phyloP scores from a whole-genome alignment of 2,113 vertebrate genomes.

The Choloepus hoffmanni region DNA sequence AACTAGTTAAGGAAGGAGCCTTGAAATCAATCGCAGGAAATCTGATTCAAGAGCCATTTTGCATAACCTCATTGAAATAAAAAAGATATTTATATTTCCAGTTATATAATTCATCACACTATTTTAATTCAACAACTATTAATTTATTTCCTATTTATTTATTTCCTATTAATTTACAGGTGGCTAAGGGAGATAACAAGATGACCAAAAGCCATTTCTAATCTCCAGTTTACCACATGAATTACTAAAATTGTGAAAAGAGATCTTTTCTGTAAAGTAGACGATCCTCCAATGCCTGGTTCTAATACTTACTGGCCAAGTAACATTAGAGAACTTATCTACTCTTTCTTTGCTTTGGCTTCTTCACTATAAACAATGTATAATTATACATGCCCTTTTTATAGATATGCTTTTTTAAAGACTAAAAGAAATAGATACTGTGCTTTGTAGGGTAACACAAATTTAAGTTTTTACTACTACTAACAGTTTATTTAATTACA shows the following conservation, averaged over 20 bases:
- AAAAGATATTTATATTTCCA: neutral
- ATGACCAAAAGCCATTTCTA: neutral
- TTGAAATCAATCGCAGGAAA: neutral
- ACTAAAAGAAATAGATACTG: neutral
- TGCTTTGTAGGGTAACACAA: neutral
- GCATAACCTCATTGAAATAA: neutral
- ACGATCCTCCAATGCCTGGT: neutral
- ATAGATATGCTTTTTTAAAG: neutral
- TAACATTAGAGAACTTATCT: fast-evolving
- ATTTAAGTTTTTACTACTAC: neutral
- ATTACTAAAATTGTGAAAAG: neutral
- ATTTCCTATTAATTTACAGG: neutral
- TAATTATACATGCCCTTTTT: neutral
- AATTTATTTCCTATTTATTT: neutral
- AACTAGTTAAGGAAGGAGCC: neutral
- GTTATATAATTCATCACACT: neutral
- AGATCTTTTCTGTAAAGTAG: neutral
- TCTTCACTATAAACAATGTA: neutral
- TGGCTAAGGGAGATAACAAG: neutral
- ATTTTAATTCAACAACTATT: neutral
- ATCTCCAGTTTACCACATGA: neutral
- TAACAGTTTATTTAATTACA: neutral
- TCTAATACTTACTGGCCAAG: too few species aligned
- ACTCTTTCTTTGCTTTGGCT: neutral
- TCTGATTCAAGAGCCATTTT: neutral